phyloP scores from a whole-genome alignment of 2,797 vertebrate genomes.

The Sebastes ruberrimus region DNA sequence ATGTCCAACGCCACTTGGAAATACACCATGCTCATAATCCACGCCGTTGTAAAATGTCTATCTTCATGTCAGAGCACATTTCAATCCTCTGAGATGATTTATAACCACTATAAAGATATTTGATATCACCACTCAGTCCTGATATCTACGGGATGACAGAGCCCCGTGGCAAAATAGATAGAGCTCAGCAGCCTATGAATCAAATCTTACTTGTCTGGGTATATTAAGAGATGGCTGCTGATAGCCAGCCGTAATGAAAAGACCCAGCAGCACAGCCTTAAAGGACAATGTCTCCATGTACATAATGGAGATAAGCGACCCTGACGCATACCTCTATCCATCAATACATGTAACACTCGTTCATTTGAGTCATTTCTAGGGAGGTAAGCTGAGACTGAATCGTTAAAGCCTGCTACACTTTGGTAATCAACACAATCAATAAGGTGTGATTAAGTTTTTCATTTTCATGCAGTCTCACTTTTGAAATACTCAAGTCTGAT shows the following conservation, averaged over 20 bases:
- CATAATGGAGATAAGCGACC: conserved; percentile 40
- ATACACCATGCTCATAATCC: conserved; percentile 10
- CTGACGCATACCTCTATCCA: conserved; percentile 15
- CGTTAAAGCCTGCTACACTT: conserved; percentile 1
- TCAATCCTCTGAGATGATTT: conserved; percentile 61
- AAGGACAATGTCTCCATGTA: conserved; percentile 35
- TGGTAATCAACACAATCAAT: conserved; percentile 18
- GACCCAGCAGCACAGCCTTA: conserved; percentile 12
- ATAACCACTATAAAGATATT: conserved; percentile 50
- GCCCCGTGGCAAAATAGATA: conserved; percentile 57
- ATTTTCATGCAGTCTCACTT: background rate
- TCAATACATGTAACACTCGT: conserved; percentile 9
- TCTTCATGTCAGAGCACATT: conserved; percentile 38
- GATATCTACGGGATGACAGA: conserved; percentile 55
- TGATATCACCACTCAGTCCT: conserved; percentile 57
- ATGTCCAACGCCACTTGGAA: conserved; percentile 6
- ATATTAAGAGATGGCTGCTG: conserved; percentile 57
- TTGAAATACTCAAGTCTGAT: background rate
- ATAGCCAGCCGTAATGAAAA: conserved; percentile 59
- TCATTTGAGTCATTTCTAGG: conserved; percentile 17
- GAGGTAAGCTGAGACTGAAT: background rate
- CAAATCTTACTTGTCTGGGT: conserved; percentile 64
- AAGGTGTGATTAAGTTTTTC: background rate
- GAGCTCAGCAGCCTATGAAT: conserved; percentile 67
- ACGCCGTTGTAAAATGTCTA: conserved; percentile 25